A percentile compares a stretch with the other conserved stretches of the same genome.
phyloP scores from a whole-genome alignment of 2,888 invertebrate species.

The Drosophila infuscata region DNA sequence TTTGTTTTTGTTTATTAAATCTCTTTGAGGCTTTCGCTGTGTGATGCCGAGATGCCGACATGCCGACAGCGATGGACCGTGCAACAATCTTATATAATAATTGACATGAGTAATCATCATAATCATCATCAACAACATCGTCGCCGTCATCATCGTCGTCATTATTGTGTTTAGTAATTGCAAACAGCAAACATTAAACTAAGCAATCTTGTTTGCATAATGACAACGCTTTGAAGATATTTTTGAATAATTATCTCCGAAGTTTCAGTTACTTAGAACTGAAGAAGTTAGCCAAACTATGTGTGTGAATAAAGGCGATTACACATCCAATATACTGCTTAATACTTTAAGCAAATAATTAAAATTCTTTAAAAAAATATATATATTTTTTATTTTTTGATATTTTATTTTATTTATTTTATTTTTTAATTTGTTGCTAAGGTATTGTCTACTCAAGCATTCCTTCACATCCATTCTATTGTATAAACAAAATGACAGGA shows the following conservation, averaged over 20 bases:
- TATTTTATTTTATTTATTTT: not conserved
- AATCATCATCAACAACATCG: slow-evolving; percentile 29
- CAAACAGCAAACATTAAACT: slow-evolving; percentile 56
- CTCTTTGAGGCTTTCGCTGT: slow-evolving; percentile 61
- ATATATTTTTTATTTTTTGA: no score
- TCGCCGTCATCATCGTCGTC: slow-evolving; percentile 3
- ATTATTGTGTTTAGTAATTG: slow-evolving; percentile 21
- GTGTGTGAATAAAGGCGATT: not conserved
- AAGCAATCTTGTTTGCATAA: slow-evolving; percentile 39
- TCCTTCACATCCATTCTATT: no score
- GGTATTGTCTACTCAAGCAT: not conserved
- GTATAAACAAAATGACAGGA: slow-evolving; percentile 29
- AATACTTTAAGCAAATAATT: not conserved
- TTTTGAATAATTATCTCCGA: not conserved
- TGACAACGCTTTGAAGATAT: slow-evolving; percentile 13
- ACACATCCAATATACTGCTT: not conserved
- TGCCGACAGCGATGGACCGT: slow-evolving; percentile 19
- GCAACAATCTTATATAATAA: slow-evolving; percentile 67
- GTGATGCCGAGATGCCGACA: slow-evolving; percentile 35
- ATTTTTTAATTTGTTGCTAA: not conserved
- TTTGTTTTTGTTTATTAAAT: slow-evolving; percentile 10
- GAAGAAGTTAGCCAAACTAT: not conserved
- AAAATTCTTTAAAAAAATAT: not conserved
- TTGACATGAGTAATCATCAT: slow-evolving; percentile 73
- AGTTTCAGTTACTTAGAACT: not conserved